Evolutionary conservation across 2,797 vertebrate species (phyloP).

Genomic region (Allobates femoralis): DNA sequence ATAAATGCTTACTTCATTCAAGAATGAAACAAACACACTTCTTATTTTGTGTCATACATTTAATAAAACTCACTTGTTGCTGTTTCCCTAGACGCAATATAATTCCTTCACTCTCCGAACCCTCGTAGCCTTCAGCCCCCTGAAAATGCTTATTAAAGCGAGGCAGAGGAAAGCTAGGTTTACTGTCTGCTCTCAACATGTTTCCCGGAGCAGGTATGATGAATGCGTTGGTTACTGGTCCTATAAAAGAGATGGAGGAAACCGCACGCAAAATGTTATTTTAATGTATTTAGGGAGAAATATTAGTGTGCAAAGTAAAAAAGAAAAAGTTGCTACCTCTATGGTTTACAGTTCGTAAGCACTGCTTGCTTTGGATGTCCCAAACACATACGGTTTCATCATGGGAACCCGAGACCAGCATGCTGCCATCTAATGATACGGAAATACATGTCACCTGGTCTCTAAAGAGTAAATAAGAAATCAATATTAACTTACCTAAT

Average conservation of each 20-base stretch:
- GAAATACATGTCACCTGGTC: conserved; percentile 93
- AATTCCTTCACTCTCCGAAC: conserved; percentile 74
- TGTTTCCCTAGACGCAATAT: conserved; percentile 82
- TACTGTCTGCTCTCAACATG: conserved; percentile 90
- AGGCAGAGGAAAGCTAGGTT: conserved; percentile 83
- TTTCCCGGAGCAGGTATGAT: conserved; percentile 82
- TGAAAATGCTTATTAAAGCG: conserved; percentile 89
- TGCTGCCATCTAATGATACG: conserved; percentile 88
- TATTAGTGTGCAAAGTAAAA: neutral
- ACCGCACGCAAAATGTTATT: neutral
- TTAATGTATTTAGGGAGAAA: neutral
- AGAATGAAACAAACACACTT: neutral
- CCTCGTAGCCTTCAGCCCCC: conserved; percentile 79
- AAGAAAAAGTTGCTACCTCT: conserved; percentile 80
- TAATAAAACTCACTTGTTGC: conserved; percentile 76
- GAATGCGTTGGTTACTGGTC: conserved; percentile 71
- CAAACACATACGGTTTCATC: conserved; percentile 91
- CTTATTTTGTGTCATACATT: neutral
- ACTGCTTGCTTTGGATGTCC: conserved; percentile 96
- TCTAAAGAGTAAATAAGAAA: conserved; percentile 71
- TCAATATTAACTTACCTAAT: neutral
- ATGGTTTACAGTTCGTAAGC: conserved; percentile 85
- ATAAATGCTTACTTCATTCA: neutral
- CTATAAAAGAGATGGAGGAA: neutral
- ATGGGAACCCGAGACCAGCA: conserved; percentile 91